Evolutionary conservation across 2,797 vertebrate species (phyloP), one percentile per base, ranked within the genome.

Genomic region (Xerus rutilus): DNA sequence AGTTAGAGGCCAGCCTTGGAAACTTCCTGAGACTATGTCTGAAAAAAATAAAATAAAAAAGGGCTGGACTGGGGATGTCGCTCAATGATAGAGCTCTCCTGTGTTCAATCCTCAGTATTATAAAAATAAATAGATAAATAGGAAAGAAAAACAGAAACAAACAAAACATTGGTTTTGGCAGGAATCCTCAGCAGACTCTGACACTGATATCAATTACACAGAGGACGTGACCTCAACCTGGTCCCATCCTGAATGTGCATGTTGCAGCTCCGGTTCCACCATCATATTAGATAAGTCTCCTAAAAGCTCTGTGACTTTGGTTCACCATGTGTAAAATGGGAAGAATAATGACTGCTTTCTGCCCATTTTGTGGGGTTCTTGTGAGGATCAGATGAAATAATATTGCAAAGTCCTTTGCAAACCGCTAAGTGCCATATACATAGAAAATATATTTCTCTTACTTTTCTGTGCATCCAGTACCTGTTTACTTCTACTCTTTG

Each of bases 371-470:
- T 2, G 77, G 15, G 64, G 17, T 82, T 94, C 62, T 45, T 62
- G 72, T 86, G 52, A 95, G 23, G 18, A 32, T 77, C 30, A 85
- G 89, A 77, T 64, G 23, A 83, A 85, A 74, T 81, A 47, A 85
- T 59, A 52, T 43, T 35, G 32, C 11, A 85, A 81, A 87, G 25
- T 81, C 13, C 21, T 94, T 79, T 57, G 62, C 65, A 72, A 76
- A 79, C 30, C 77, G 25, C 62, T 62, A 69, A 77, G 28, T 20
- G 21, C 13, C 74, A 77, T 86, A 35, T n/a, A 43, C 9, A 47
- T 17, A 72, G 52, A 72, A 90, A 35, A 59, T 39, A 21, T 35
- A 14, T 73, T 43, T 6, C 43, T 65, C 2, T 77, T 65, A 77
- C 25, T 32, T 13, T 1, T 2, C 70, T 89, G 77, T 28, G 1